Conservation (phyloP, 2,113 vertebrate species). For the Gambusia affinis region DNA sequence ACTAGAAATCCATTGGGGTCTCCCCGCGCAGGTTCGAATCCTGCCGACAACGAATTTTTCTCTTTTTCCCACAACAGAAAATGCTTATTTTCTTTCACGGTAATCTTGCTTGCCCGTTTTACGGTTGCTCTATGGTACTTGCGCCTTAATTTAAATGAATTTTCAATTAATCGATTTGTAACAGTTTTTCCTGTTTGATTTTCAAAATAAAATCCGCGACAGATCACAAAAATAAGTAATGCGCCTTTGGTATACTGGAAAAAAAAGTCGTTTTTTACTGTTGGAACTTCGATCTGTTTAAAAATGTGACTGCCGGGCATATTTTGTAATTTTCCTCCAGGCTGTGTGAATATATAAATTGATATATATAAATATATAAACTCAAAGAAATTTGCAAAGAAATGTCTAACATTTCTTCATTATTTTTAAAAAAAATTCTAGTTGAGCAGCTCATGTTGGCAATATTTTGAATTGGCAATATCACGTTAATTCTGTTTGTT, state of each 20-base stretch:
- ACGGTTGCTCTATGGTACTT: neutral
- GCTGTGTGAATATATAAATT: neutral
- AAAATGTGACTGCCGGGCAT: neutral
- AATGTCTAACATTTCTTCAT: neutral
- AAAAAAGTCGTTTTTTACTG: too few relatives aligned
- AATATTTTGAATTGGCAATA: too few relatives aligned
- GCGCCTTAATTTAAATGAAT: neutral
- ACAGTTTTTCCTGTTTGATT: neutral
- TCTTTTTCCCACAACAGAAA: neutral
- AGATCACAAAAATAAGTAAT: neutral
- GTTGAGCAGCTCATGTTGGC: too few relatives aligned
- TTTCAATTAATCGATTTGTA: neutral
- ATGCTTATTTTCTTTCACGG: neutral
- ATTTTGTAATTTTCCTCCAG: neutral
- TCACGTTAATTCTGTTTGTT: too few relatives aligned
- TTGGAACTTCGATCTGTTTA: too few relatives aligned
- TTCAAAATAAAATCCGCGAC: slow-evolving; percentile 15
- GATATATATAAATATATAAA: too few relatives aligned
- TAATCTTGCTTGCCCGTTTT: neutral
- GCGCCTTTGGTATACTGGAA: too few relatives aligned
- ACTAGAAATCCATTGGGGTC: slow-evolving; percentile 95
- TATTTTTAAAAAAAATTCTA: too few relatives aligned
- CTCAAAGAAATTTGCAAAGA: neutral
- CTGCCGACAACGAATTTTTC: slow-evolving; percentile 89
- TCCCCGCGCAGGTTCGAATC: slow-evolving; percentile 97